A percentile compares a stretch with the other conserved stretches of the same genome.
Conservation (phyloP, 2,888 invertebrate species). For the Amphipyra tragopoginis region DNA sequence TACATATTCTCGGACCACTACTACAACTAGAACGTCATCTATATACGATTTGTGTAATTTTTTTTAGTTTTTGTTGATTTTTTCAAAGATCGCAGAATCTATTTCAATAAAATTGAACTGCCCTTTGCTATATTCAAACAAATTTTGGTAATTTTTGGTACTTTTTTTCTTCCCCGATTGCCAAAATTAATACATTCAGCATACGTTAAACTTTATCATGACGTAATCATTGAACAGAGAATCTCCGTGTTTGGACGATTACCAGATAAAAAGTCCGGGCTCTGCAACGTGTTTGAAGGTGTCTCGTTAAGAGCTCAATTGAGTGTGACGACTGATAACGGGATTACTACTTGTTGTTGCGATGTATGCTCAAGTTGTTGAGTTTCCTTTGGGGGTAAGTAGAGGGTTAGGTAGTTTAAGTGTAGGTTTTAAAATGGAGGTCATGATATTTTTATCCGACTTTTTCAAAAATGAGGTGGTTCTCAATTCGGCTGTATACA, state of each 20-base stretch:
- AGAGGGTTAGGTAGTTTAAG: background rate
- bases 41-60: too few relatives aligned
- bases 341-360: conserved; percentile 42
- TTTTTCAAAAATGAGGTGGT: too few relatives aligned
- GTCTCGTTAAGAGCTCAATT: conserved; percentile 69
- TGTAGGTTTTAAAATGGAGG: too few relatives aligned
- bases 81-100: too few relatives aligned
- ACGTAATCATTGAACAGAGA: conserved; percentile 56
- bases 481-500: too few relatives aligned
- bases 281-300: conserved; percentile 61
- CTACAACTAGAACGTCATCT: too few relatives aligned
- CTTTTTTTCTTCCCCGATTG: background rate
- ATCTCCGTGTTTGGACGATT: conserved; percentile 58
- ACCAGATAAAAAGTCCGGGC: conserved; percentile 57
- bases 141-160: too few relatives aligned
- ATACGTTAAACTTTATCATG: conserved; percentile 45
- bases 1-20: too few relatives aligned
- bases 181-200: conserved; percentile 30
- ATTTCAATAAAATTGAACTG: too few relatives aligned
- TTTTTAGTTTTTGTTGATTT: too few relatives aligned
- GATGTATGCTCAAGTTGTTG: conserved; percentile 46
- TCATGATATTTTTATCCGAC: too few relatives aligned
- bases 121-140: too few relatives aligned
- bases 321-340: conserved; percentile 67
- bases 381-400: conserved; percentile 9